Conservation (phyloP, 2,113 vertebrate species). For the Chaetops frenatus region DNA sequence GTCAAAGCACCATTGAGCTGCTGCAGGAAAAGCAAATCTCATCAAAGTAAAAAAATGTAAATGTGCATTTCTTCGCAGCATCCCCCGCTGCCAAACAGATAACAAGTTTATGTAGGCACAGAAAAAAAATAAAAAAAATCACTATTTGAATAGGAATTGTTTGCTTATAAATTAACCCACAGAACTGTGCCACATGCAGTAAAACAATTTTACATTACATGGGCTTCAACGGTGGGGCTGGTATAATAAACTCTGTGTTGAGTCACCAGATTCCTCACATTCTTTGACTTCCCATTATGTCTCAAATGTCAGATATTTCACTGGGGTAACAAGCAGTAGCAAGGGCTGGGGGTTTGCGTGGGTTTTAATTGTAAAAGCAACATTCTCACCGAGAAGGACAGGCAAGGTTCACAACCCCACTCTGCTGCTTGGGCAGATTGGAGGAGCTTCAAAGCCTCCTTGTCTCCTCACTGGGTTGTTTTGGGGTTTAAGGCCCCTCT, state of each 20-base stretch:
- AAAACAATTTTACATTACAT: slow-evolving; percentile 53
- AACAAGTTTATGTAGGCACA: slow-evolving; percentile 50
- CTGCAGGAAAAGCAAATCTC: slow-evolving; percentile 21
- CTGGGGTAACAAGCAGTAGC: slow-evolving; percentile 47
- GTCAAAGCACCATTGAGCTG: slow-evolving; percentile 29
- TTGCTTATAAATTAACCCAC: slow-evolving; percentile 67
- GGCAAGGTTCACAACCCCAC: slow-evolving; percentile 15
- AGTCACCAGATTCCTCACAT: slow-evolving; percentile 86
- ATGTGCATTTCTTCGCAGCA: slow-evolving; percentile 5
- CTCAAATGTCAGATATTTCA: slow-evolving; percentile 74
- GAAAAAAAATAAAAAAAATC: not conserved
- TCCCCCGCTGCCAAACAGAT: slow-evolving; percentile 44
- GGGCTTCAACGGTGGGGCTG: slow-evolving; percentile 29
- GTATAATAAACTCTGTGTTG: slow-evolving; percentile 69
- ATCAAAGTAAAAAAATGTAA: slow-evolving; percentile 11
- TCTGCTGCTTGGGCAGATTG: not conserved
- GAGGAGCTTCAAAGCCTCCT: slow-evolving; percentile 5
- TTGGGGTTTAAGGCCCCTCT: not conserved
- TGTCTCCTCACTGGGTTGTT: not conserved
- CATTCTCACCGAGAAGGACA: slow-evolving; percentile 22
- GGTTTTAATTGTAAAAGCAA: slow-evolving; percentile 51
- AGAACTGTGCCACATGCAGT: slow-evolving; percentile 54
- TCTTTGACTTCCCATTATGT: slow-evolving; percentile 75
- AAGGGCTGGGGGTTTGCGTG: slow-evolving; percentile 25
- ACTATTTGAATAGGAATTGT: slow-evolving; percentile 59